Conservation (phyloP, 2,797 vertebrate species). For the Lagodon rhomboides region DNA sequence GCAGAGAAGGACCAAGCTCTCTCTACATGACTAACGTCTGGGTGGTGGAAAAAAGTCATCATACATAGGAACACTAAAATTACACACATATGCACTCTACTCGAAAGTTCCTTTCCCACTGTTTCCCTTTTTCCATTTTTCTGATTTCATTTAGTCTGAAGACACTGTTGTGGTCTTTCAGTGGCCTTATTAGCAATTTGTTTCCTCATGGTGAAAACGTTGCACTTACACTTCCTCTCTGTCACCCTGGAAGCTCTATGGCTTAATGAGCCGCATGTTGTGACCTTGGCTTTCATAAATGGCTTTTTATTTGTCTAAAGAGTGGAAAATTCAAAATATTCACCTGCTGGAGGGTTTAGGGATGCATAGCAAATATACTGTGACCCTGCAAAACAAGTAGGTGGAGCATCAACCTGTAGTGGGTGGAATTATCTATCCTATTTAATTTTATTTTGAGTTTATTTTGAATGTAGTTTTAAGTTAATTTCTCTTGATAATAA, state of each 20-base stretch:
- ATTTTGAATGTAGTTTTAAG: not conserved
- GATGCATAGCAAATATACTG: not conserved
- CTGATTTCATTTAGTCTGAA: slow-evolving; percentile 29
- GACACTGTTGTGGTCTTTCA: slow-evolving; percentile 5
- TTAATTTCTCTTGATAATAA: not conserved
- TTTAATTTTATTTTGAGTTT: not conserved
- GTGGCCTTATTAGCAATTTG: slow-evolving; percentile 28
- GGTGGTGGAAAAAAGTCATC: slow-evolving; percentile 76
- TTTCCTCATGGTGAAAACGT: slow-evolving; percentile 49
- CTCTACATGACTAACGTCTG: slow-evolving; percentile 68
- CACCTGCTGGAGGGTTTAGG: not conserved
- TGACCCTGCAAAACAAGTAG: not conserved
- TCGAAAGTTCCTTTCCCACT: slow-evolving; percentile 43
- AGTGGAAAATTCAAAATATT: not conserved
- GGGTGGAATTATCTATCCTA: not conserved
- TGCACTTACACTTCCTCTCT: slow-evolving; percentile 48
- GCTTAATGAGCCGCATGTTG: slow-evolving; percentile 29
- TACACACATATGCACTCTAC: slow-evolving; percentile 34
- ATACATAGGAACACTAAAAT: slow-evolving; percentile 47
- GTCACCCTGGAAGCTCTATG: slow-evolving; percentile 10
- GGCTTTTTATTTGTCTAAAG: not conserved
- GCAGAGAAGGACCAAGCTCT: slow-evolving; percentile 18
- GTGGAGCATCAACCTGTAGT: not conserved
- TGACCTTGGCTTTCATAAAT: slow-evolving; percentile 7
- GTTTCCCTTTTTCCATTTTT: slow-evolving; percentile 59